These are phyloP conservation scores for Oxyteleia sp. DNA, from an alignment of 2,888 invertebrate species.

Conservation along the genomic window DNA sequence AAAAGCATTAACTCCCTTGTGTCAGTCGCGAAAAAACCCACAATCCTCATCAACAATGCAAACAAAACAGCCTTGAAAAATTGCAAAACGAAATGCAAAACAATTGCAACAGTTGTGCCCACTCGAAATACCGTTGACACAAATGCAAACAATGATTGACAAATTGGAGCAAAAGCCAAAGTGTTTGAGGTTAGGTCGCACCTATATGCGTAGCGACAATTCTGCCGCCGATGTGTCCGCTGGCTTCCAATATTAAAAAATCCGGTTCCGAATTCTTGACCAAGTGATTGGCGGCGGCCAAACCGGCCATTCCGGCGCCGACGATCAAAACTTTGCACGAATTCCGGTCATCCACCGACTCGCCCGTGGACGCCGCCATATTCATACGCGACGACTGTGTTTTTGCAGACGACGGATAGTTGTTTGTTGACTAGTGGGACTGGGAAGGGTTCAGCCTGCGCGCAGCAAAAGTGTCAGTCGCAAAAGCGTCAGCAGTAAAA, in stretches of 20 bases:
- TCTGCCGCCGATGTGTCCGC: constrained; percentile 94
- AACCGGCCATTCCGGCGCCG: constrained; percentile 95
- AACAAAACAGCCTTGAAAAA: too few species aligned
- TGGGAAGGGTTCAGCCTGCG: too few species aligned
- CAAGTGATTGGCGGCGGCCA: constrained; percentile 94
- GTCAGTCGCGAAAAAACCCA: too few species aligned
- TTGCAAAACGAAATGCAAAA: too few species aligned
- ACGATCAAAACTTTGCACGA: constrained; percentile 93
- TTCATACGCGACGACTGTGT: constrained; percentile 75
- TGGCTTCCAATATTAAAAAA: constrained; percentile 94
- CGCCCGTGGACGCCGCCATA: constrained; percentile 86
- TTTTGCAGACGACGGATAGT: constrained; percentile 72
- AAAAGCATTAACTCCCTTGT: too few species aligned
- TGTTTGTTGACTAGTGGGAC: too few species aligned
- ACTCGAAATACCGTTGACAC: constrained; percentile 6
- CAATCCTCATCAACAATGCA: too few species aligned
- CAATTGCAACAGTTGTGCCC: background rate
- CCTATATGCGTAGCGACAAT: constrained; percentile 93
- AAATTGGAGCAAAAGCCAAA: constrained; percentile 83
- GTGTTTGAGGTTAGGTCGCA: constrained; percentile 81
- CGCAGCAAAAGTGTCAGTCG: too few species aligned
- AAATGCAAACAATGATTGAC: constrained; percentile 49
- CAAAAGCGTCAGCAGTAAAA: too few species aligned
- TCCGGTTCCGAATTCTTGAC: constrained; percentile 93
- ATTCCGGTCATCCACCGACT: constrained; percentile 83